Percentiles rank a stretch among this genome's conserved stretches.
These are phyloP conservation scores for Ianthella basta DNA, from an alignment of 37 sponge, comb jelly and placozoan genomes.

Conservation along the genomic window DNA sequence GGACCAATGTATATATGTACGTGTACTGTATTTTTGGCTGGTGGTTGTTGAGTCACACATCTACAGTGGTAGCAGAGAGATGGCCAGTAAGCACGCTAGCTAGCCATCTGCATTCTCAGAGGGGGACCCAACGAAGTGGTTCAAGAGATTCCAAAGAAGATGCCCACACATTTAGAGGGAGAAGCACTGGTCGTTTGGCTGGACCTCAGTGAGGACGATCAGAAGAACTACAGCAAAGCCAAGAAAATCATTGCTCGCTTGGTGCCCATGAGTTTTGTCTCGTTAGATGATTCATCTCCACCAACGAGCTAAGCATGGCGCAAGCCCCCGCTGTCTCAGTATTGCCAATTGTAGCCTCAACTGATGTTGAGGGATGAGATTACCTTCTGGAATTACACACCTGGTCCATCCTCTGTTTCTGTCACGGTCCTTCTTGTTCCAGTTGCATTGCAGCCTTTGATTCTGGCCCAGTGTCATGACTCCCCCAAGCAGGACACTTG, in stretches of 20 bases:
- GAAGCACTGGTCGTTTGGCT: conserved; percentile 1
- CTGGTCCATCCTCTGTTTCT: too few species aligned
- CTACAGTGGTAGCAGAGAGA: too few species aligned
- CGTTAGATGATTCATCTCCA: conserved; percentile 38
- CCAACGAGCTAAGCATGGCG: too few species aligned
- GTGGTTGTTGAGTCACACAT: too few species aligned
- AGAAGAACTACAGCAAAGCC: background rate
- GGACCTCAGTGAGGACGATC: background rate
- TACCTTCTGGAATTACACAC: too few species aligned
- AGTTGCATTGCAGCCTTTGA: background rate
- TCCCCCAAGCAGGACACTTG: too few species aligned
- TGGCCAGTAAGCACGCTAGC: background rate
- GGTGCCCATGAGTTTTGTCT: conserved; percentile 23
- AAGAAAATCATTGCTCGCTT: conserved; percentile 4
- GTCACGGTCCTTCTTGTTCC: conserved; percentile 14
- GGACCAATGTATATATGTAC: too few species aligned
- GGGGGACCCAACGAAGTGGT: background rate
- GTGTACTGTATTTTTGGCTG: too few species aligned
- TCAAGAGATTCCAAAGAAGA: background rate
- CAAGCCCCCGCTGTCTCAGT: too few species aligned
- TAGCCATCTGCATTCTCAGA: background rate
- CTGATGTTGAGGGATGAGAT: too few species aligned
- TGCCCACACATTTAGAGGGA: conserved; percentile 15
- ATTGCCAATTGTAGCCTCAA: too few species aligned
- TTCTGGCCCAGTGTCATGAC: background rate